Percentiles rank a stretch among this genome's conserved stretches.
Conservation (phyloP, 2,797 vertebrate species). For the Rhynchonycteris naso region DNA sequence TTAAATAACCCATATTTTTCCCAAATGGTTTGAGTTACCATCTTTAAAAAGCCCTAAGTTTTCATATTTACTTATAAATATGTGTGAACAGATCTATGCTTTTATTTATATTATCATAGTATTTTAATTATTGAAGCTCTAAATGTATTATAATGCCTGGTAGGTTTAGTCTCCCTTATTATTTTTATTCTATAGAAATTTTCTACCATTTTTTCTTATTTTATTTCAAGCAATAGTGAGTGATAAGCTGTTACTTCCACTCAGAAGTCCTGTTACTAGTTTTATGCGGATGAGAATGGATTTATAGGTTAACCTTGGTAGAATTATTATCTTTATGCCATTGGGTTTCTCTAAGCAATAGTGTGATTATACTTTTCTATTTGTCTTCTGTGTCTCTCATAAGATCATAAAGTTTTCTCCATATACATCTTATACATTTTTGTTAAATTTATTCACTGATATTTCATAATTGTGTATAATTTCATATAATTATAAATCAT, state of each 20-base stretch:
- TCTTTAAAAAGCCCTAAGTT: neutral
- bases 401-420: neutral
- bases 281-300: neutral
- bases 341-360: neutral
- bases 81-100: neutral
- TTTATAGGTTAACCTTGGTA: neutral
- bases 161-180: neutral
- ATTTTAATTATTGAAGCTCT: constrained; percentile 3
- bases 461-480: neutral
- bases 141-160: neutral
- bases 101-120: neutral
- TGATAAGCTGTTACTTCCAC: neutral
- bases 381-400: neutral
- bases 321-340: neutral
- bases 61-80: neutral
- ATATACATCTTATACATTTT: neutral
- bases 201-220: neutral
- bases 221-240: neutral
- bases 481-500: neutral
- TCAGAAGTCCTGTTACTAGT: neutral
- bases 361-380: neutral
- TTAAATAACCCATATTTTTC: neutral
- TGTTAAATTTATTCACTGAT: neutral
- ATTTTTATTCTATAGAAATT: constrained; percentile 33
- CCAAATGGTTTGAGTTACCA: neutral